Percentiles rank a stretch among this genome's conserved stretches.
Evolutionary conservation across 2,888 invertebrate genomes (phyloP).

Genomic region (Heliconius ismenius): DNA sequence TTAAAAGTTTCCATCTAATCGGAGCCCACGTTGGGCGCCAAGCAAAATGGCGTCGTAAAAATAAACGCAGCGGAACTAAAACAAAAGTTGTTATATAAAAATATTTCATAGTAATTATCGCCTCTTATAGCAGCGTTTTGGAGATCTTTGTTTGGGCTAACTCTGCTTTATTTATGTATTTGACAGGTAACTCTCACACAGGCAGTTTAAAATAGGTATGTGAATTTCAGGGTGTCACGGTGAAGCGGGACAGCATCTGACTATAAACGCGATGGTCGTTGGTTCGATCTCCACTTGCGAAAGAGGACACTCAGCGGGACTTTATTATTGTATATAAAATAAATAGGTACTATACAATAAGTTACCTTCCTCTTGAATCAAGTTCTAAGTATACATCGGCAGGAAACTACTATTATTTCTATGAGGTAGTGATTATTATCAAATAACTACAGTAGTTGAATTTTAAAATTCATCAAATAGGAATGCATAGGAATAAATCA

Average conservation of each 20-base stretch:
- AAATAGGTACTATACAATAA: too few relatives aligned
- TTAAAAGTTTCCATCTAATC: constrained; percentile 31
- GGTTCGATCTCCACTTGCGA: too few relatives aligned
- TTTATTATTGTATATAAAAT: too few relatives aligned
- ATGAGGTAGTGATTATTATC: background rate
- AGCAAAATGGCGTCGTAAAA: constrained; percentile 36
- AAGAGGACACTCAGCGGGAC: too few relatives aligned
- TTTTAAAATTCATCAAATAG: constrained; percentile 5
- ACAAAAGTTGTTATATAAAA: constrained; percentile 38
- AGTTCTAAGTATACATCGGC: too few relatives aligned
- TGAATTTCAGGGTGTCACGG: too few relatives aligned
- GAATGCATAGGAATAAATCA: background rate
- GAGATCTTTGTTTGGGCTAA: constrained; percentile 11
- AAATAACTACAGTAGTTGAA: background rate
- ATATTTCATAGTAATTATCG: constrained; percentile 38
- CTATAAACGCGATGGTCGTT: too few relatives aligned
- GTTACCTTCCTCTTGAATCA: too few relatives aligned
- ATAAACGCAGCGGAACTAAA: constrained; percentile 37
- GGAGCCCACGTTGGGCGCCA: constrained; percentile 41
- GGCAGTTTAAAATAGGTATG: background rate
- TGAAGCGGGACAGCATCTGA: too few relatives aligned
- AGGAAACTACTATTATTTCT: too few relatives aligned
- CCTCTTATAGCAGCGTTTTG: constrained; percentile 26
- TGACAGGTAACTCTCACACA: background rate
- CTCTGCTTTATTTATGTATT: constrained; percentile 27